These are phyloP conservation scores for Alviniconcha marisindica DNA, from an alignment of 1,140 invertebrate genomes.

Conservation along the genomic window DNA sequence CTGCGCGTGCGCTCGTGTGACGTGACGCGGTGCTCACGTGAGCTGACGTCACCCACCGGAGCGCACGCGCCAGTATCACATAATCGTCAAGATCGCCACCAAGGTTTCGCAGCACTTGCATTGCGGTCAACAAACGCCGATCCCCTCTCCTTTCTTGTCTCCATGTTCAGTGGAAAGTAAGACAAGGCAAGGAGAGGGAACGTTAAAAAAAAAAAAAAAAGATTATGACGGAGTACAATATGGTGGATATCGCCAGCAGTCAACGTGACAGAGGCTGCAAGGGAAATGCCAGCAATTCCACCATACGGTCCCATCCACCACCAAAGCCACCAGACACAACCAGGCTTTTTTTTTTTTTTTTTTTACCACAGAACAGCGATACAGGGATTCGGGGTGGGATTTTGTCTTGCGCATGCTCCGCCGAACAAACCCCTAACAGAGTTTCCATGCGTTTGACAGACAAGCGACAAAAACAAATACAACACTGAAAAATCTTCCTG, in stretches of 20 bases:
- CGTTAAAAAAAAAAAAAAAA: too few species aligned
- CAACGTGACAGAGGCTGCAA: conserved; percentile 12
- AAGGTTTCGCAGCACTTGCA: background rate
- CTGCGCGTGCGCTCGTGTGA: background rate
- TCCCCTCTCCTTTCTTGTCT: too few species aligned
- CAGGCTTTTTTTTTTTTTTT: too few species aligned
- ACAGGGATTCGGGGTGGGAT: background rate
- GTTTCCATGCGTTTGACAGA: too few species aligned
- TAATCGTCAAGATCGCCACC: background rate
- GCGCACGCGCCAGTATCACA: background rate
- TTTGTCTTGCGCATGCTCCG: conserved; percentile 29
- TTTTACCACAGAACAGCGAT: too few species aligned
- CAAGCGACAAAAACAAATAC: too few species aligned
- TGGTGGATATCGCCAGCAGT: background rate
- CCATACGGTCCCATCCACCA: conserved; percentile 15
- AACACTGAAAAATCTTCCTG: too few species aligned
- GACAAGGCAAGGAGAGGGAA: too few species aligned
- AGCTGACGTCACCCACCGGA: background rate
- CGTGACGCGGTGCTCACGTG: background rate
- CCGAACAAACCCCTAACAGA: background rate
- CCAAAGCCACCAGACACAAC: conserved; percentile 3
- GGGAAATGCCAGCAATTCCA: conserved; percentile 8
- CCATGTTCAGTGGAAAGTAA: too few species aligned
- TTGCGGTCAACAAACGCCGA: too few species aligned
- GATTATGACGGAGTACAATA: too few species aligned